Evolutionary conservation across 2,797 vertebrate genomes (phyloP), one percentile per base, ranked within the genome.

Genomic region (Eurystomus glaucurus): DNA sequence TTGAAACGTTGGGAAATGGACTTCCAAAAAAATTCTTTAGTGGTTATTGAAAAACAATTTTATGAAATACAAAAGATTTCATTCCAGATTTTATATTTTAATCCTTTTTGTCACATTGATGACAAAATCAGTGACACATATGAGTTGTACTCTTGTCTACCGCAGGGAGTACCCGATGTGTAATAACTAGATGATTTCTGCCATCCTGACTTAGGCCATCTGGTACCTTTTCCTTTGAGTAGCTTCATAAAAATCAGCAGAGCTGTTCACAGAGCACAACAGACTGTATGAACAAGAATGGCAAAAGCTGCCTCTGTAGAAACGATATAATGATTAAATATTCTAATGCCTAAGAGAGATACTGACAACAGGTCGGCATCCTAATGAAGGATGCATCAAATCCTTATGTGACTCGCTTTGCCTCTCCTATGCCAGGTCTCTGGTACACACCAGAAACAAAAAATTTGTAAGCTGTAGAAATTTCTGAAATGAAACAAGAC

Each of bases 161-260:
- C 0, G 2, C 31, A 52, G 11, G 7, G 4, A 46, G 7, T 43
- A 72, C 28, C 28, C n/a, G n/a, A 29, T 1, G 1, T 33, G 8
- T 74, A 70, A 31, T 31, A 74, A 51, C 9, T 22, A 16, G 14
- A 41, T 66, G 64, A 69, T 43, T 94, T 93, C 76, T 70, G 20
- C 11, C 31, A 60, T 23, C 37, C 26, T 58, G 43, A 45, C 11
- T 91, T 62, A 31, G 3, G 10, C 26, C 17, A 35, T 20, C 20
- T 65, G 25, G 9, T 83, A 74, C 21, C 6, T 83, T 88, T 94
- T 74, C 33, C 51, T 78, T 45, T 79, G 23, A 88, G 14, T 52
- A 74, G 14, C 81, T 88, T 66, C 60, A 64, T 17, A 65, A 79
- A 91, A 92, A n/a, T 64, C 60, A 85, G 1, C 51, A 70, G 26